Evolutionary conservation across 23 tunicate genomes (phyloP).

Genomic region (Halocynthia roretzi): DNA sequence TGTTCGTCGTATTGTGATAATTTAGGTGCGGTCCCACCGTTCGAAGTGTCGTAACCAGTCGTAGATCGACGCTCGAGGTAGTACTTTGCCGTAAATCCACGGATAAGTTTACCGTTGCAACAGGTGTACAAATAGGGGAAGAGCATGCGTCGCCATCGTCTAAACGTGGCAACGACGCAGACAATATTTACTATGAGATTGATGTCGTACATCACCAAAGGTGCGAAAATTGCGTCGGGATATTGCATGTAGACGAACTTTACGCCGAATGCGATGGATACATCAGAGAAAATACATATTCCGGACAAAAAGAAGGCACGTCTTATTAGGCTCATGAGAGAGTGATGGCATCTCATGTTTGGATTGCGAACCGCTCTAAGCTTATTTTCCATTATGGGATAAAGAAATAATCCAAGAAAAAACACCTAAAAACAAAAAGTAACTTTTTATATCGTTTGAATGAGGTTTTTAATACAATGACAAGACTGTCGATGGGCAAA

Average conservation of each 20-base stretch:
- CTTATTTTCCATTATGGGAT: constrained; percentile 92
- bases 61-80: background rate
- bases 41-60: background rate
- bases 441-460: too few relatives aligned
- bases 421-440: constrained; percentile 37
- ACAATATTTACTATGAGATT: constrained; percentile 60
- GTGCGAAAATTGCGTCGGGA: constrained; percentile 81
- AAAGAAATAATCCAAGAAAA: constrained; percentile 67
- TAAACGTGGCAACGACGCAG: constrained; percentile 67
- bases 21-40: constrained; percentile 11
- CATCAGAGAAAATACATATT: constrained; percentile 73
- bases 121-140: constrained; percentile 68
- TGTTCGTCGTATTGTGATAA: too few relatives aligned
- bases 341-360: constrained; percentile 46
- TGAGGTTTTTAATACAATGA: too few relatives aligned
- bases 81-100: background rate
- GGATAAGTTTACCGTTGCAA: constrained; percentile 2
- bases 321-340: constrained; percentile 51
- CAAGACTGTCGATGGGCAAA: too few relatives aligned
- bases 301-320: constrained; percentile 73
- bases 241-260: constrained; percentile 29
- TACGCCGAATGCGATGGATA: constrained; percentile 63
- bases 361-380: constrained; percentile 57
- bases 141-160: constrained; percentile 70
- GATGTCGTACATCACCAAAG: constrained; percentile 76